Base-by-base conservation (phyloP, 2,888 invertebrate species). In the Saturnia japonica region DNA sequence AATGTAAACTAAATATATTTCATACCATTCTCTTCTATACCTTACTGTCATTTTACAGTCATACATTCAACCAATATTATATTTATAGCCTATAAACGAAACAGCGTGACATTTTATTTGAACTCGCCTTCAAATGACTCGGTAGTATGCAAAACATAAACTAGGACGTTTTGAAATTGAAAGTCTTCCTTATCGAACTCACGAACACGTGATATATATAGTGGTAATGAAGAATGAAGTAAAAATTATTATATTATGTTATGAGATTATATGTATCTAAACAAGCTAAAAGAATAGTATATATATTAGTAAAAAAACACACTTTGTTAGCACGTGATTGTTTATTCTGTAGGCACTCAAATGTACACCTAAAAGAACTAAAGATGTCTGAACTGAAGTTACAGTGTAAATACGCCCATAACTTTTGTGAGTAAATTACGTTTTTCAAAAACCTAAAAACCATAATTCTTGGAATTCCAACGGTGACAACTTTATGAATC, bases 391-490 rank as follows among this genome's bases (percentile, higher is more conserved):
- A 60, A 60, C 57, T 14, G 6, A 60, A 60, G 4, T 60, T 25
- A 60, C 57, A 28, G 57, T 60, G 7, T 28, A 14, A 57, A 14
- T 6, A 60, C 14, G 28, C 57, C 12, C 25, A 60, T 28, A 60
- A 28, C 28, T 28, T 25, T 60, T 16, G 57, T 60, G 57, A 60
- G 25, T 28, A 60, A 25, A 14, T 28, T 60, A 60, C 14, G 25
- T 60, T 60, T 6, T 25, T 4, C 25, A 28, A 60, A 60, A 60
- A 12, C n/a, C 54, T 12, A 28, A 60, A 60, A 60, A 12, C n/a
- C 54, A 54, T 54, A 7, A 22, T 25, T 25, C 64, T 42, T 67
- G 42, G 42, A 54, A 70, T 66, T 70, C 25, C 42, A 9, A 70
- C 64, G 16, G 42, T 22, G 66, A 66, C 69, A 45, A 9, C 12